phyloP scores from a whole-genome alignment of 2,888 invertebrate species.

The Phoronis australis region DNA sequence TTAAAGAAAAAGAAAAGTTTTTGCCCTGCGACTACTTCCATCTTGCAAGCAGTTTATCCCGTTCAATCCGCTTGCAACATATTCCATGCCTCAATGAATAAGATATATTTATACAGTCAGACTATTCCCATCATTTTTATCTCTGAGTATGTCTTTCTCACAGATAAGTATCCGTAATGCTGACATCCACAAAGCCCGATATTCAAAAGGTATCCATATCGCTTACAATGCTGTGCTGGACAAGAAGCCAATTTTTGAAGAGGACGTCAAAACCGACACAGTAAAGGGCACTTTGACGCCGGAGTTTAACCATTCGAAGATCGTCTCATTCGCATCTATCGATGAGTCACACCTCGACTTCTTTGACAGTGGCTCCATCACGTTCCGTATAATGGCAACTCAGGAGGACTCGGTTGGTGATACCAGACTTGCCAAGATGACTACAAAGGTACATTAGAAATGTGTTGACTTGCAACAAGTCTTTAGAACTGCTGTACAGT shows the following conservation, averaged over 20 bases:
- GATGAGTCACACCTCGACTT: constrained; percentile 48
- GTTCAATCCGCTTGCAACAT: no score
- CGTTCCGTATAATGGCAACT: constrained; percentile 47
- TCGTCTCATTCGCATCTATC: constrained; percentile 35
- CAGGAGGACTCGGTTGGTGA: constrained; percentile 47
- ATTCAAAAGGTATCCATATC: constrained; percentile 42
- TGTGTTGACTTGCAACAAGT: neutral
- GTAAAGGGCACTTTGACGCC: constrained; percentile 41
- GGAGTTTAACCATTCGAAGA: constrained; percentile 42
- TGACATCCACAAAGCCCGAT: constrained; percentile 44
- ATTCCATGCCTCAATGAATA: no score
- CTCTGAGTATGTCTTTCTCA: no score
- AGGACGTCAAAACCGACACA: constrained; percentile 34
- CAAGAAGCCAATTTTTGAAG: constrained; percentile 8
- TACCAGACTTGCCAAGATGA: constrained; percentile 41
- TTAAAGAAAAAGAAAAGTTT: no score
- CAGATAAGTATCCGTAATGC: constrained; percentile 39
- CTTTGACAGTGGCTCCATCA: constrained; percentile 48
- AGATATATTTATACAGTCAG: no score
- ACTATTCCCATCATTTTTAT: no score
- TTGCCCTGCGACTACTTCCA: no score
- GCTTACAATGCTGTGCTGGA: constrained; percentile 43
- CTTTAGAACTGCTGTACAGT: neutral
- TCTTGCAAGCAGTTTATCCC: no score
- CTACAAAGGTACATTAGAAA: constrained; percentile 42